These are phyloP conservation scores for Anableps anableps DNA, from an alignment of 2,797 vertebrate species.

Conservation along the genomic window DNA sequence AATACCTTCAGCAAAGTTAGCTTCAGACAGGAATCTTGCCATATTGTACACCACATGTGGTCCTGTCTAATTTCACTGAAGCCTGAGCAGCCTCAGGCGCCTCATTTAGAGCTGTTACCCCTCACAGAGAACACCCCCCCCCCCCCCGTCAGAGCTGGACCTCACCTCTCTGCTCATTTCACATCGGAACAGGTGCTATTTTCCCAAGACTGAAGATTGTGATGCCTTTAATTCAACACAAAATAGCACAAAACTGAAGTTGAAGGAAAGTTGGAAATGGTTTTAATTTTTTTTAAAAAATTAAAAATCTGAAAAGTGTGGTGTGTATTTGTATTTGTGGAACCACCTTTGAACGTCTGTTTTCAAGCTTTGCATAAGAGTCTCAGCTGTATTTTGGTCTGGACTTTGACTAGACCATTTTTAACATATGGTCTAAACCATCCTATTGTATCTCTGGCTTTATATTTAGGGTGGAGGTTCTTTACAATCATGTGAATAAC, in stretches of 20 bases:
- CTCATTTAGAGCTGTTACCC: constrained; percentile 37
- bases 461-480: no score
- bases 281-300: neutral
- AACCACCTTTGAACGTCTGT: neutral
- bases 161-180: constrained; percentile 26
- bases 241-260: neutral
- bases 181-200: neutral
- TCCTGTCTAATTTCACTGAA: constrained; percentile 34
- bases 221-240: neutral
- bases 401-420: neutral
- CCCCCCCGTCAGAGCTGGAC: constrained; percentile 53
- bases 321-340: neutral
- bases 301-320: neutral
- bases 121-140: constrained; percentile 41
- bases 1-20: constrained; percentile 1
- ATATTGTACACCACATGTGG: constrained; percentile 44
- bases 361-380: no score
- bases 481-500: no score
- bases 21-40: constrained; percentile 24
- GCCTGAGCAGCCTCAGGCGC: constrained; percentile 30
- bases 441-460: no score
- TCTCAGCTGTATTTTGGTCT: neutral
- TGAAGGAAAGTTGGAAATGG: neutral
- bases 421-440: neutral
- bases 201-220: neutral